Evolutionary conservation across 2,113 vertebrate genomes (phyloP).

Genomic region (Apodemus speciosus): DNA sequence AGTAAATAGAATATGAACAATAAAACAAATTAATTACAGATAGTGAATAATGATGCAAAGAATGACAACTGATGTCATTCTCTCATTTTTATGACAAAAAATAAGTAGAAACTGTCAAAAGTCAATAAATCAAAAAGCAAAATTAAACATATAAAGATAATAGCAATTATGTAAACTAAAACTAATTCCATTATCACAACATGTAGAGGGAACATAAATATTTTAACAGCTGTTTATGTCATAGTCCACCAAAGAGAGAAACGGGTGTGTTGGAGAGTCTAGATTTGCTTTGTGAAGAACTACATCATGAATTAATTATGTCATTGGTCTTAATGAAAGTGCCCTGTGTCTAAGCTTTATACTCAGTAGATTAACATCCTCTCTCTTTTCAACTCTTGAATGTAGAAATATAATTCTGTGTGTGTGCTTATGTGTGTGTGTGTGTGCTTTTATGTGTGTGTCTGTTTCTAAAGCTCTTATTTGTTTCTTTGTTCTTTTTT

Average conservation of each 20-base stretch:
- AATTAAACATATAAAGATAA: not conserved
- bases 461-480: not conserved
- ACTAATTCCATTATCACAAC: conserved; percentile 20
- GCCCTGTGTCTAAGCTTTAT: not conserved
- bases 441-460: not conserved
- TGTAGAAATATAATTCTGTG: not conserved
- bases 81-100: conserved; percentile 45
- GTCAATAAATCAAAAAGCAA: conserved; percentile 13
- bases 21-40: conserved; percentile 17
- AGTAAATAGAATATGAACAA: conserved; percentile 34
- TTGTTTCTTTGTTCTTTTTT: not conserved
- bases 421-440: not conserved
- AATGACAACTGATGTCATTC: not conserved
- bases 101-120: conserved; percentile 38
- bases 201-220: not conserved
- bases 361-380: not conserved
- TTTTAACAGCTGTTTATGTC: not conserved
- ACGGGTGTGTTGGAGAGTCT: not conserved
- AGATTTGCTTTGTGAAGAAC: not conserved
- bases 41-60: not conserved
- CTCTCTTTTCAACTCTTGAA: not conserved
- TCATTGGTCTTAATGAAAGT: not conserved
- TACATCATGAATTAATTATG: not conserved
- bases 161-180: not conserved
- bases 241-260: not conserved